Conservation (phyloP, 2,113 vertebrate species). For the Syngnathus floridae region DNA sequence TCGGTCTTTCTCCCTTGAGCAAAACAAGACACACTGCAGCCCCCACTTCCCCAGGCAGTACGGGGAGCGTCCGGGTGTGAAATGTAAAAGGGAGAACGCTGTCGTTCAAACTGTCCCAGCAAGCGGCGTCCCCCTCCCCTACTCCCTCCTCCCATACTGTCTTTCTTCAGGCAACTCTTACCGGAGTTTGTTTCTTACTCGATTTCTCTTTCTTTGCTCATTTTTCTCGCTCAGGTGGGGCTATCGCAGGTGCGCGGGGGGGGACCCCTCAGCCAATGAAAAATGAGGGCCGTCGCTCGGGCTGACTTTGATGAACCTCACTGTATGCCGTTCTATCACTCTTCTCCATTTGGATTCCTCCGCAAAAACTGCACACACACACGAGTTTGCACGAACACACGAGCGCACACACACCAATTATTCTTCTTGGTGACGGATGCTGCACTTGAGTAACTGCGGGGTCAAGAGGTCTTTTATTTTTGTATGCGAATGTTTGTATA, state of each 20-base stretch:
- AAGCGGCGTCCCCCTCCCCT: conserved; percentile 23
- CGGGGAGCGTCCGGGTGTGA: conserved; percentile 89
- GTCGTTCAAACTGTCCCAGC: conserved; percentile 89
- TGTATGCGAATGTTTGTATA: neutral
- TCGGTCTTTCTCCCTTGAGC: conserved; percentile 69
- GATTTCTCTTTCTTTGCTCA: conserved; percentile 13
- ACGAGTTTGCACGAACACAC: conserved; percentile 22
- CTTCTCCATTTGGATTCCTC: conserved; percentile 98
- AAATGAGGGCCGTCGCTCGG: conserved; percentile 86
- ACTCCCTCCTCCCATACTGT: conserved; percentile 8
- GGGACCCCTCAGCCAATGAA: conserved; percentile 91
- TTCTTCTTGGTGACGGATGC: conserved; percentile 94
- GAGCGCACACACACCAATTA: conserved; percentile 67
- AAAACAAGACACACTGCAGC: conserved; percentile 46
- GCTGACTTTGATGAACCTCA: conserved; percentile 99
- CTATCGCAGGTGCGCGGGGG: conserved; percentile 75
- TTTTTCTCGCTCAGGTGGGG: conserved; percentile 55
- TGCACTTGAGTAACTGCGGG: conserved; percentile 75
- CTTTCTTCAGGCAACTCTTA: conserved; percentile 39
- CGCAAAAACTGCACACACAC: conserved; percentile 65
- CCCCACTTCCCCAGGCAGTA: conserved; percentile 47
- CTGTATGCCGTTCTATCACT: conserved; percentile 84
- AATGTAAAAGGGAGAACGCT: conserved; percentile 95
- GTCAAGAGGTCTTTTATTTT: conserved; percentile 35
- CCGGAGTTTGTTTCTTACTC: conserved; percentile 36